Percentiles rank a stretch among this genome's conserved stretches.
These are phyloP conservation scores for Spermophilus dauricus DNA, from an alignment of 2,113 vertebrate species.

Conservation along the genomic window DNA sequence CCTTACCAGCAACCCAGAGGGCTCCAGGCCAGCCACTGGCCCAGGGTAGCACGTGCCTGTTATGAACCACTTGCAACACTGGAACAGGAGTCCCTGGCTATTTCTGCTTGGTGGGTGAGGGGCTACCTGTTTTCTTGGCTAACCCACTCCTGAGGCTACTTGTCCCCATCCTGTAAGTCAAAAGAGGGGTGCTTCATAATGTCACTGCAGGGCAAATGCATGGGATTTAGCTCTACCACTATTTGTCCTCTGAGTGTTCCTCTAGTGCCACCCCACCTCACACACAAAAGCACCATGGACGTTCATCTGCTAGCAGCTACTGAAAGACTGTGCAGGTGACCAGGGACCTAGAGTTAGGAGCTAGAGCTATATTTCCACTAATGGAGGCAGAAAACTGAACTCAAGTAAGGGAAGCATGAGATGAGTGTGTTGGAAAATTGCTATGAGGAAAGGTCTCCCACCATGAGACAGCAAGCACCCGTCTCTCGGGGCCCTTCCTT, in stretches of 20 bases:
- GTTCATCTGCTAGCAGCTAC: neutral
- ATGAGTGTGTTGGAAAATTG: rapidly evolving
- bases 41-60: rapidly evolving
- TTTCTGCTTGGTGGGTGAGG: neutral
- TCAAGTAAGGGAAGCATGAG: neutral
- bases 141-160: neutral
- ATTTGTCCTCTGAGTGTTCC: neutral
- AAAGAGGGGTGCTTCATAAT: neutral
- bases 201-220: neutral
- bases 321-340: rapidly evolving
- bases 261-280: neutral
- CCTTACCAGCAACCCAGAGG: neutral
- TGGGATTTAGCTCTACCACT: too few relatives aligned
- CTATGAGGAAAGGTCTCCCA: rapidly evolving
- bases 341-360: neutral
- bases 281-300: rapidly evolving
- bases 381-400: neutral
- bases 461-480: neutral
- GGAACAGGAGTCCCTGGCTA: neutral
- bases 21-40: neutral
- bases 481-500: too few relatives aligned
- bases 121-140: neutral
- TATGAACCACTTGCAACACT: too few relatives aligned
- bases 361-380: neutral
- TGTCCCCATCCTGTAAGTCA: rapidly evolving